Evolutionary conservation across 2,888 invertebrate species (phyloP), one percentile per base, ranked within the genome.

Genomic region (Clivina fossor): DNA sequence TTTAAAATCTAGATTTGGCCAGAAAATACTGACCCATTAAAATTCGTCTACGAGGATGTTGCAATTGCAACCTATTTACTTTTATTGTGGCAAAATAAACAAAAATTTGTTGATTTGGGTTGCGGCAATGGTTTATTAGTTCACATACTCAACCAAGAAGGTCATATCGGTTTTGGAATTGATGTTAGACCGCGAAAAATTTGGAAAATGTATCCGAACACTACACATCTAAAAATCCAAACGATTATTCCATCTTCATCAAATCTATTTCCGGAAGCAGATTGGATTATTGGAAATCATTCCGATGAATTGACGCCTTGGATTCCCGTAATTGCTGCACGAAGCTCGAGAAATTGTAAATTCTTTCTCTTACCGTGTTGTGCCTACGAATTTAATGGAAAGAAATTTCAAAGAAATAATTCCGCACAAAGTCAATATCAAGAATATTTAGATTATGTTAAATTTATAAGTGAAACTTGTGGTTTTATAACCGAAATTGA

Each of bases 291-390:
- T 70, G 99, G 98, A 47, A 99, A 99, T 75, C 99, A 99, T 77
- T 95, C 96, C 9, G 99, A 99, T 78, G 98, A 99, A 72, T 75
- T 99, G n/a, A 97, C 98, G 5, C 96, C 97, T 1, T 99, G 98
- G 98, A 86, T 99, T 65, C 95, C 98, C 15, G 86, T 97, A 0
- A 85, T 98, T 64, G 88, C 97, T 19, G 84, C 92, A 0, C 80
- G 80, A 54, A 88, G 88, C 74, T 88, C 88, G 0, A 81, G 80
- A 51, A 77, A 77, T 20, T 86, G 88, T 56, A 86, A 85, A 56
- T 95, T 88, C 69, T 96, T 98, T 69, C 75, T 98, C 1, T 77
- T 99, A 9, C 99, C 99, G 0, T 99, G 99, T 71, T 99, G 99
- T 73, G 84, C 91, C 0, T 93, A 83, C 72, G 93, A 96, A 69